phyloP scores from a whole-genome alignment of 2,797 vertebrate genomes.

The Holocentrus rufus region DNA sequence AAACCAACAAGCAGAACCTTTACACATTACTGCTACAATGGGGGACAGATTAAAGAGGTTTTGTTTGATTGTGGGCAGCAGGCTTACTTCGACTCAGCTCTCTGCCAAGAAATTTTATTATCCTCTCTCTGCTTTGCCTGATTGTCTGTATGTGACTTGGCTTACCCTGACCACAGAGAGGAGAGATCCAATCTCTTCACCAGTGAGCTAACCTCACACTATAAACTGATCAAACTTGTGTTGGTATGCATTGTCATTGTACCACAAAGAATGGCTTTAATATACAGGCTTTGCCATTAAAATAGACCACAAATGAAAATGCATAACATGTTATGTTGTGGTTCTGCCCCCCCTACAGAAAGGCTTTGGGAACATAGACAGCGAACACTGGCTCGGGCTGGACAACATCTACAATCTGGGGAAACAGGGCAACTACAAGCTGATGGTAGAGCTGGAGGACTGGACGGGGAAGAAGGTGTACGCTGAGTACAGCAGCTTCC shows the following conservation, averaged over 20 bases:
- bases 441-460: conserved; percentile 96
- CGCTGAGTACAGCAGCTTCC: conserved; percentile 97
- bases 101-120: conserved; percentile 29
- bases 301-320: conserved; percentile 1
- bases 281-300: too few relatives aligned
- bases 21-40: conserved; percentile 42
- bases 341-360: conserved; percentile 80
- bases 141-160: conserved; percentile 33
- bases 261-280: background rate
- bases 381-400: conserved; percentile 96
- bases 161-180: conserved; percentile 2
- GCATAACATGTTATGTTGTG: conserved; percentile 24
- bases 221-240: conserved; percentile 2
- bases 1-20: conserved; percentile 42
- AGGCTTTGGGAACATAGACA: conserved; percentile 97
- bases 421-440: conserved; percentile 94
- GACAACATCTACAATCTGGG: conserved; percentile 94
- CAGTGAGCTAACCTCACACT: conserved; percentile 5
- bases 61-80: conserved; percentile 30
- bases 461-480: conserved; percentile 99
- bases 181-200: conserved; percentile 18
- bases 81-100: conserved; percentile 34
- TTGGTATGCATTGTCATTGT: background rate
- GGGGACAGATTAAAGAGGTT: conserved; percentile 48
- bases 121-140: conserved; percentile 16